Evolutionary conservation across 2,797 vertebrate species (phyloP).

Genomic region (Epinephelus coioides): DNA sequence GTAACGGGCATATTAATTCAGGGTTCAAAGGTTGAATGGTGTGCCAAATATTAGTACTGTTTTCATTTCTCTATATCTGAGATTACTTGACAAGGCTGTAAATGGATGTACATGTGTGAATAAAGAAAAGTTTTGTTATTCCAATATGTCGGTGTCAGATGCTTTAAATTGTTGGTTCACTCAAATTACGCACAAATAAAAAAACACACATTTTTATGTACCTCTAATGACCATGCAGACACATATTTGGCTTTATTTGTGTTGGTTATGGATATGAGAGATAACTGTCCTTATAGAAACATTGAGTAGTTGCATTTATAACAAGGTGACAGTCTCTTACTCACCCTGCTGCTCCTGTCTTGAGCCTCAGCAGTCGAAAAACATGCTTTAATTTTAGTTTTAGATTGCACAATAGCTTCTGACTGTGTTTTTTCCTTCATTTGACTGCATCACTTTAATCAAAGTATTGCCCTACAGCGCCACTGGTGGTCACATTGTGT

Average conservation of each 20-base stretch:
- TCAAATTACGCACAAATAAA: background rate
- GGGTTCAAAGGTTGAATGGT: constrained; percentile 22
- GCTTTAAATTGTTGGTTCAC: constrained; percentile 1
- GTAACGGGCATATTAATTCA: constrained; percentile 18
- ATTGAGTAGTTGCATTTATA: no score
- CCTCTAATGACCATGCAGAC: background rate
- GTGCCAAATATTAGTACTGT: constrained; percentile 54
- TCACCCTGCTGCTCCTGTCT: no score
- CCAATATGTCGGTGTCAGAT: background rate
- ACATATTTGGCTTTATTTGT: background rate
- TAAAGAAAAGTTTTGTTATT: constrained; percentile 68
- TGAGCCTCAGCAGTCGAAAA: no score
- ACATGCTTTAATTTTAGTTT: background rate
- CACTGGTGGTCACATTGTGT: accelerated
- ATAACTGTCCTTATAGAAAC: background rate
- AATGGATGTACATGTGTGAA: constrained; percentile 80
- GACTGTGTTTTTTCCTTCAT: no score
- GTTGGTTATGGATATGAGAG: background rate
- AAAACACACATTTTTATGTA: background rate
- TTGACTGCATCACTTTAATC: background rate
- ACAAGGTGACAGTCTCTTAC: no score
- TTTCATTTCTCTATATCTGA: constrained; percentile 41
- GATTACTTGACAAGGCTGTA: constrained; percentile 60
- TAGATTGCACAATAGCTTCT: background rate
- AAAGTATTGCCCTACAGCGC: constrained; percentile 2